Evolutionary conservation across 2,113 vertebrate species (phyloP), one percentile per base, ranked within the genome.

Genomic region (Erpornis zantholeuca): DNA sequence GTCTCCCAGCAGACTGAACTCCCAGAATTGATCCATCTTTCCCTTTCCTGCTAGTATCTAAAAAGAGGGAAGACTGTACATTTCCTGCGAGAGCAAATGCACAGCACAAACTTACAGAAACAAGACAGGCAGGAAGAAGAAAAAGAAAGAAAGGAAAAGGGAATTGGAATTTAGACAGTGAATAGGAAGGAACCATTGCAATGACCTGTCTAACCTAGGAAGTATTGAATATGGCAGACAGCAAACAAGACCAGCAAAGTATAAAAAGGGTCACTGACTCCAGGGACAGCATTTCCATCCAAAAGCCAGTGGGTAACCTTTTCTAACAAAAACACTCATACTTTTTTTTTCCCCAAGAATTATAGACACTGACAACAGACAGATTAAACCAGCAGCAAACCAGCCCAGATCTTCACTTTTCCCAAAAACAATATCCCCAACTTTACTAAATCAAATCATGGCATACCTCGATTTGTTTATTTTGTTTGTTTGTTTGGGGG

Each of bases 211-310:
- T 70, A 66, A 92, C 82, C 78, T n/a, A 63, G 78, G 84, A 90
- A 82, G 81, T 56, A 94, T 47, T 79, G 83, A 57, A 82, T 94
- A 69, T 44, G 45, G 91, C 89, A 96, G 82, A 64, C 61, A 65
- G 88, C 78, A 97, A 95, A 89, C 91, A 87, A 82, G 70, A 71
- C 73, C 70, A 87, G 86, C 70, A 63, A 42, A 72, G 50, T 57
- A 75, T 61, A 72, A 85, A 81, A 89, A 95, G 81, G 81, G 68
- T 87, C 83, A 71, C 69, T 57, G 42, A 93, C 84, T 91, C 66
- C 38, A 72, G 86, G 38, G 81, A 60, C 33, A 94, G 63, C 24
- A 77, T 54, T 88, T 90, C 89, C 75, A 91, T 72, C 29, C 87
- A 53, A 72, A 85, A 85, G 57, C 45, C 61, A 38, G 22, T 28